Evolutionary conservation across 1,140 invertebrate species (phyloP), one percentile per base, ranked within the genome.

Genomic region (Papilio glaucus): DNA sequence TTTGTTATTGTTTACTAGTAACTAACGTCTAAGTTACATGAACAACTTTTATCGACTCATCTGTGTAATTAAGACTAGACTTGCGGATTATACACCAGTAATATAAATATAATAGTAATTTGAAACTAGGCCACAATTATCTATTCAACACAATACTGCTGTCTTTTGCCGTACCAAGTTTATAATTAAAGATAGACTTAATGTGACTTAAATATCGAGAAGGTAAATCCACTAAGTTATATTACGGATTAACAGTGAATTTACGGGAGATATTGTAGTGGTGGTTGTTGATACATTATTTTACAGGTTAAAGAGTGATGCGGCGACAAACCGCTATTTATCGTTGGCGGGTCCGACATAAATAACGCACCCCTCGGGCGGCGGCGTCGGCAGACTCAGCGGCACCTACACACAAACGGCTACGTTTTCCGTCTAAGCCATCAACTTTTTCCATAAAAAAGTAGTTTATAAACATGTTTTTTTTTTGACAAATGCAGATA

Each of bases 241-340:
- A 57, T 26, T 24, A 57, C n/a, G n/a, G n/a, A n/a, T n/a, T n/a
- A 41, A 65, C 15, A 41, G 62, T 24, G 37, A 18, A 49, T 49
- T 69, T 15, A 33, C 26, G n/a, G n/a, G 15, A 69, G 67, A 21
- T 69, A 53, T 69, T 69, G 37, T 49, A 69, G 67, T 42, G 26
- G n/a, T 53, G 42, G 67, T 49, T 49, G 67, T 69, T 69, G 67
- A 69, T 69, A 69, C 67, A 81, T 85, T 87, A 83, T 86, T 85
- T 84, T 79, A 77, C 75, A 78, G 75, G 77, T 77, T 77, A 84
- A 85, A 87, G 85, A 88, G 85, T 84, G 85, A 89, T 86, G 86
- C 84, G 76, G 79, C 84, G 81, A 88, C 83, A 87, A 88, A 87
- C 85, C 86, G 86, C 84, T 89, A 90, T 90, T 92, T 90, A 85